Percentiles rank a stretch among this genome's conserved stretches.
phyloP scores from a whole-genome alignment of 2,888 invertebrate species.

The Drosophila cracens region DNA sequence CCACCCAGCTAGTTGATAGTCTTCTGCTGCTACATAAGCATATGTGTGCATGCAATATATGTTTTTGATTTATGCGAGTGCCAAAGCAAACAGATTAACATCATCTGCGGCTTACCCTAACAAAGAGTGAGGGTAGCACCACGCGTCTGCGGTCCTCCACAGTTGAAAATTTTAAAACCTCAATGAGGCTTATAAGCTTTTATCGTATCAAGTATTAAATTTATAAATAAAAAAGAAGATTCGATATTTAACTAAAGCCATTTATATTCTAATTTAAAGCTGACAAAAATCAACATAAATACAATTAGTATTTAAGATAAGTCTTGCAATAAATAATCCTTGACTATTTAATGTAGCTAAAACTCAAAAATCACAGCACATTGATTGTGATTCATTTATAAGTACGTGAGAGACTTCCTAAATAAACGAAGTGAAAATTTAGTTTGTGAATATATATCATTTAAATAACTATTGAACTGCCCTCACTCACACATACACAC shows the following conservation, averaged over 20 bases:
- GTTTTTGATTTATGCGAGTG: constrained; percentile 44
- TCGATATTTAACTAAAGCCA: not conserved
- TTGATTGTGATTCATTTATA: not conserved
- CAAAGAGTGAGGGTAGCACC: not conserved
- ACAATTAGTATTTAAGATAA: not conserved
- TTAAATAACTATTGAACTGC: constrained; percentile 12
- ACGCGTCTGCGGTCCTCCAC: not conserved
- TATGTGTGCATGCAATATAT: constrained; percentile 25
- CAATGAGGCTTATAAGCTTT: not conserved
- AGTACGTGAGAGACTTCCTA: not conserved
- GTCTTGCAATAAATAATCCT: not conserved
- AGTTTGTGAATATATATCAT: not conserved
- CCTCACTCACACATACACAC: constrained; percentile 13
- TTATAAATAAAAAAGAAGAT: not conserved
- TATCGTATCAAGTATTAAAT: not conserved
- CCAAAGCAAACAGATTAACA: constrained; percentile 44
- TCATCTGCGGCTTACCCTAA: constrained; percentile 11
- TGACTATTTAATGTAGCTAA: not conserved
- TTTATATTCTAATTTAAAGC: not conserved
- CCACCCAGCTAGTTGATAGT: constrained; percentile 31
- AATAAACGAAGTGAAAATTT: not conserved
- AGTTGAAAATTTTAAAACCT: no score
- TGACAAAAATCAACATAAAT: not conserved
- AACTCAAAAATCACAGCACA: not conserved
- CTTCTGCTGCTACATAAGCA: constrained; percentile 12